phyloP scores from a whole-genome alignment of 2,113 vertebrate genomes.

The Callaeas wilsoni region DNA sequence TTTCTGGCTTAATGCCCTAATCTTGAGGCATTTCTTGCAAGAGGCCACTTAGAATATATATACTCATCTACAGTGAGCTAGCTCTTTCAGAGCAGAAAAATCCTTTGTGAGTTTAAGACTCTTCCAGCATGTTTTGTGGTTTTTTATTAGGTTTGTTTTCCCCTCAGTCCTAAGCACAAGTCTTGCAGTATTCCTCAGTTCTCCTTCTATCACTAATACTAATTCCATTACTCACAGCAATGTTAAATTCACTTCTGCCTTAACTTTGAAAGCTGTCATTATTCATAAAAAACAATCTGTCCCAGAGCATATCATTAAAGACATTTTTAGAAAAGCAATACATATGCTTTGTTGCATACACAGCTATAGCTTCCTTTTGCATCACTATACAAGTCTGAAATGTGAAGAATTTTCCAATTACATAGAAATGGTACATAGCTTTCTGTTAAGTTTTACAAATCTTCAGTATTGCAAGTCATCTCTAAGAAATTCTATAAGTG shows the following conservation, averaged over 20 bases:
- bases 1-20: neutral
- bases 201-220: neutral
- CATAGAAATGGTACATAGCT: neutral
- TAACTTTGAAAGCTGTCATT: neutral
- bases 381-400: neutral
- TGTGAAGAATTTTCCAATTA: neutral
- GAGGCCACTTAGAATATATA: neutral
- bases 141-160: neutral
- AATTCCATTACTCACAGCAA: neutral
- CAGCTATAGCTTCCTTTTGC: neutral
- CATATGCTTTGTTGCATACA: neutral
- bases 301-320: neutral
- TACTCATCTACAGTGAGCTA: neutral
- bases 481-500: neutral
- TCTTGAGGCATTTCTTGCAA: neutral
- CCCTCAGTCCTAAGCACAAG: neutral
- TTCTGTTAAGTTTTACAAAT: neutral
- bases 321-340: neutral
- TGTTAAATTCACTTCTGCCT: neutral
- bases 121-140: neutral
- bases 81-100: neutral
- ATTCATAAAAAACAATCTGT: neutral
- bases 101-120: neutral
- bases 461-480: neutral
- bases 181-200: neutral